Conservation (phyloP, 2,113 vertebrate species). For the Bos indicus region DNA sequence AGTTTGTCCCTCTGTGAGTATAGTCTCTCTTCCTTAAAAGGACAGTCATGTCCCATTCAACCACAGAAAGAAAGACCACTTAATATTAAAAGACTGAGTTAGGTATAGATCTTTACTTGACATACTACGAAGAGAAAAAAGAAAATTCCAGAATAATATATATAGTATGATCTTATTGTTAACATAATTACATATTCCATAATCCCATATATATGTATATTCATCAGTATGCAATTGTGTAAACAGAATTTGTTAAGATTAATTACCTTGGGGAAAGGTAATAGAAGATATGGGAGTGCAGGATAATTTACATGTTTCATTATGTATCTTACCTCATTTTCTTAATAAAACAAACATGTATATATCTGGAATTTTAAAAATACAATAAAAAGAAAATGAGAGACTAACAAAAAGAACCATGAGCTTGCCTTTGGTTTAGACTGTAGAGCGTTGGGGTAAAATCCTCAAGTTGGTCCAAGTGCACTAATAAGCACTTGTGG, state of each 20-base stretch:
- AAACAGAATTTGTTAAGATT: slow-evolving; percentile 1
- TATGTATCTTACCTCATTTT: slow-evolving; percentile 3
- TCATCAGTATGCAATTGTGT: neutral
- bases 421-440: slow-evolving; percentile 28
- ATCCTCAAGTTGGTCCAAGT: slow-evolving; percentile 71
- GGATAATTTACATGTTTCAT: neutral
- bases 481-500: slow-evolving; percentile 75
- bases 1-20: neutral
- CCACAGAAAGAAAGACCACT: neutral
- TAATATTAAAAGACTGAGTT: neutral
- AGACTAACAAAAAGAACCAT: neutral
- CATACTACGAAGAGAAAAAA: neutral
- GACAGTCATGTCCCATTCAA: neutral
- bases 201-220: neutral
- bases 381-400: neutral
- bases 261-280: neutral
- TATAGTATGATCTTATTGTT: neutral
- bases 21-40: neutral
- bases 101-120: neutral
- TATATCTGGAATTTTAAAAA: slow-evolving; percentile 13
- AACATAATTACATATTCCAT: neutral
- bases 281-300: neutral
- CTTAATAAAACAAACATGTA: slow-evolving; percentile 28
- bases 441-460: slow-evolving; percentile 48
- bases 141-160: neutral